Percentiles rank a stretch among this genome's conserved stretches.
Evolutionary conservation across 1,140 invertebrate genomes (phyloP).

Genomic region (Andricus grossulariae): DNA sequence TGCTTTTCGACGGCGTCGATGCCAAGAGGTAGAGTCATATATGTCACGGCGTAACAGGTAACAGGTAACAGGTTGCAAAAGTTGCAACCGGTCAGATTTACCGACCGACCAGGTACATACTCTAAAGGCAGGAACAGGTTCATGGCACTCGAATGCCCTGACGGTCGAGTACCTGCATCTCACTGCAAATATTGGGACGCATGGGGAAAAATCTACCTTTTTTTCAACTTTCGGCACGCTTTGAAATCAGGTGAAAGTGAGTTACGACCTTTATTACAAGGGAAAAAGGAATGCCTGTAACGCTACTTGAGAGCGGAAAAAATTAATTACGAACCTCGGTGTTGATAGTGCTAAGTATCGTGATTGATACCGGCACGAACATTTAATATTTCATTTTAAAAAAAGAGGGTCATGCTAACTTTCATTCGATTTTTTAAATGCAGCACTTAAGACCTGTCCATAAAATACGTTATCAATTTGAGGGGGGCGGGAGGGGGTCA

Average conservation of each 20-base stretch:
- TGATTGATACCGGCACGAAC: background rate
- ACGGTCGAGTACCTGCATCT: background rate
- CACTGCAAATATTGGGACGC: background rate
- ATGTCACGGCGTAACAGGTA: slow-evolving; percentile 7
- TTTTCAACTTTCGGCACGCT: slow-evolving; percentile 19
- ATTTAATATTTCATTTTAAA: background rate
- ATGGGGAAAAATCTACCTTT: background rate
- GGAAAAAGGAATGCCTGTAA: background rate
- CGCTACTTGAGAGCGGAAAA: background rate
- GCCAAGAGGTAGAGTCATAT: slow-evolving; percentile 17
- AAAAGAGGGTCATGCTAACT: too few species aligned
- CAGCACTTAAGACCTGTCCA: too few species aligned
- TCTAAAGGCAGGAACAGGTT: background rate
- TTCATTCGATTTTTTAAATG: too few species aligned
- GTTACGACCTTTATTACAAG: slow-evolving; percentile 2
- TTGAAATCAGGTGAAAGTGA: slow-evolving; percentile 25
- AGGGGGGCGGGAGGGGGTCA: too few species aligned
- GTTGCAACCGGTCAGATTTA: slow-evolving; percentile 28
- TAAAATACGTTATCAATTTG: too few species aligned
- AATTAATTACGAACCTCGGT: background rate
- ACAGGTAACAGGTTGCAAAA: background rate
- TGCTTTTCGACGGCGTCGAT: slow-evolving; percentile 7
- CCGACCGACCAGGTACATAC: background rate
- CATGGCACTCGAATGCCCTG: background rate
- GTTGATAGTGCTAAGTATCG: background rate